Conservation (phyloP, 2,888 invertebrate species). For the Drosophila phalerata region DNA sequence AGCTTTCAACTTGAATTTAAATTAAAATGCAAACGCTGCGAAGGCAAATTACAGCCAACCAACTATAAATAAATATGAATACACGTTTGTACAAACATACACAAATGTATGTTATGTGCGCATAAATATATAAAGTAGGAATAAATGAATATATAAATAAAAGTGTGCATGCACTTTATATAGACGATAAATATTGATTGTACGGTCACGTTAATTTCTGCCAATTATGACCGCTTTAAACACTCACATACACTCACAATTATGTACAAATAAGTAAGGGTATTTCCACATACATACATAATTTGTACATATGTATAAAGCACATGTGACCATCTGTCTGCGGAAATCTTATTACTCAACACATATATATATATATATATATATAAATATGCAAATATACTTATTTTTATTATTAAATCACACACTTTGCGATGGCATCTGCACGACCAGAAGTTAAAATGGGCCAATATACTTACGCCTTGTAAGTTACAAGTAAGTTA, state of each 20-base stretch:
- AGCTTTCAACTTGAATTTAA: conserved; percentile 74
- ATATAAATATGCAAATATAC: conserved; percentile 24
- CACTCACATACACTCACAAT: conserved; percentile 19
- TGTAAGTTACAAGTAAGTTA: background rate
- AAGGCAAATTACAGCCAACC: conserved; percentile 62
- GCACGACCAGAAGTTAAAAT: background rate
- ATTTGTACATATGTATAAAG: background rate
- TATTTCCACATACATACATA: background rate
- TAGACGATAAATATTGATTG: conserved; percentile 74
- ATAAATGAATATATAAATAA: conserved; percentile 35
- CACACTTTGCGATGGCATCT: background rate
- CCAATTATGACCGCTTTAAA: conserved; percentile 69
- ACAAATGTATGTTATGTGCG: conserved; percentile 7
- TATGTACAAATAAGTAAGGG: conserved; percentile 19
- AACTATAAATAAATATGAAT: conserved; percentile 55
- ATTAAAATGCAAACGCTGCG: conserved; percentile 70
- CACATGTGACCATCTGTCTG: conserved; percentile 35
- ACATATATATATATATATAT: no score
- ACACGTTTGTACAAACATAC: conserved; percentile 5
- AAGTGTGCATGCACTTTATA: conserved; percentile 14
- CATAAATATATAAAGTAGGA: conserved; percentile 27
- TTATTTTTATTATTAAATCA: conserved; percentile 53
- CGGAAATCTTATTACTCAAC: conserved; percentile 24
- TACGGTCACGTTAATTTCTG: conserved; percentile 75
- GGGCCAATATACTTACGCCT: background rate